Evolutionary conservation across 1,140 invertebrate species (phyloP).

Genomic region (Drosophila ficusphila): DNA sequence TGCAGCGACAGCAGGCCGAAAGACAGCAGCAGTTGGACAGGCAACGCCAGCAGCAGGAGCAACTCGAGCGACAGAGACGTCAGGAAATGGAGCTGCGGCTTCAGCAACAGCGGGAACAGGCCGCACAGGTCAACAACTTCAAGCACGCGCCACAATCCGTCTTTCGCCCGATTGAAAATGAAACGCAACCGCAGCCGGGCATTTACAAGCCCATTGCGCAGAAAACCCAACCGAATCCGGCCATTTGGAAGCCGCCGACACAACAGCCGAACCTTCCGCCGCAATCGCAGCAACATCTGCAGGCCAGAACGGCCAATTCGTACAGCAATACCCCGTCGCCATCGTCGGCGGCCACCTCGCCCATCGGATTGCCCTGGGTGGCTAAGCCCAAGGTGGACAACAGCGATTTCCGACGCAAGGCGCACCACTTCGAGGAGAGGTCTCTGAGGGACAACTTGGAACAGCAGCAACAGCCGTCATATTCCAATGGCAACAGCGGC

Average conservation of each 20-base stretch:
- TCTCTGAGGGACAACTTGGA: slow-evolving; percentile 65
- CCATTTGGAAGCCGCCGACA: slow-evolving; percentile 34
- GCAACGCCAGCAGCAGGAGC: slow-evolving; percentile 62
- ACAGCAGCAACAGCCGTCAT: slow-evolving; percentile 31
- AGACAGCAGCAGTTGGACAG: slow-evolving; percentile 64
- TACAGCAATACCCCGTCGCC: slow-evolving; percentile 69
- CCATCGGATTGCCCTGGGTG: slow-evolving; percentile 77
- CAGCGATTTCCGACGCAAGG: slow-evolving; percentile 72
- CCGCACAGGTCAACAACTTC: slow-evolving; percentile 87
- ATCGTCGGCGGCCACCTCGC: slow-evolving; percentile 64
- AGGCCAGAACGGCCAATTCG: slow-evolving; percentile 24
- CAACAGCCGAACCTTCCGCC: slow-evolving; percentile 22
- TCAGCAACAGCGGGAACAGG: slow-evolving; percentile 24
- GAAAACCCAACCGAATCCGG: slow-evolving; percentile 44
- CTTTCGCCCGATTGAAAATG: slow-evolving; percentile 86
- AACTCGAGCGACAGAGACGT: slow-evolving; percentile 53
- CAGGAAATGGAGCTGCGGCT: slow-evolving; percentile 43
- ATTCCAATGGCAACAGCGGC: slow-evolving; percentile 11
- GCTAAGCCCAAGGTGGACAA: slow-evolving; percentile 78
- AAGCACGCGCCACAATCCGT: slow-evolving; percentile 90
- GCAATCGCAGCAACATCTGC: slow-evolving; percentile 39
- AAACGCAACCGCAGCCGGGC: slow-evolving; percentile 33
- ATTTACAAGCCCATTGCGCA: slow-evolving; percentile 78
- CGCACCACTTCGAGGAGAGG: slow-evolving; percentile 72
- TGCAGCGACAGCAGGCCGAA: slow-evolving; percentile 58